phyloP scores from a whole-genome alignment of 2,888 invertebrate species.

The Maniola hyperantus region DNA sequence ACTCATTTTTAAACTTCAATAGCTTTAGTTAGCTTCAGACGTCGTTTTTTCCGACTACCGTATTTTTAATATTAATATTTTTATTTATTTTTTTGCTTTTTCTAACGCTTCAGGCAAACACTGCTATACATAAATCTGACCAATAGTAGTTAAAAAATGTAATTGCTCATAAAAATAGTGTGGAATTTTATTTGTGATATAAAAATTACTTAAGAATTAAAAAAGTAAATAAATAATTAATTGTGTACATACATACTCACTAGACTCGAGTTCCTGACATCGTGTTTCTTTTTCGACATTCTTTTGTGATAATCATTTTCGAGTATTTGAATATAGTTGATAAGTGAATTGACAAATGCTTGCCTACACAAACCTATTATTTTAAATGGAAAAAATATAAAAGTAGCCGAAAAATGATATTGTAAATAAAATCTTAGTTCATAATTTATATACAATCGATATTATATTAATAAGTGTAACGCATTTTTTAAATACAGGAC shows the following conservation, averaged over 20 bases:
- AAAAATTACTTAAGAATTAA: conserved; percentile 56
- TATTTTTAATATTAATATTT: not conserved
- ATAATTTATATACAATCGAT: conserved; percentile 64
- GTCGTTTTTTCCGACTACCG: conserved; percentile 15
- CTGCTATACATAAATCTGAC: conserved; percentile 59
- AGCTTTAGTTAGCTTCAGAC: conserved; percentile 6
- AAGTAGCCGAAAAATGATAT: conserved; percentile 74
- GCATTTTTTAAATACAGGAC: conserved; percentile 66
- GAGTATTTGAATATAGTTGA: conserved; percentile 44
- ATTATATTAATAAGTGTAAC: conserved; percentile 63
- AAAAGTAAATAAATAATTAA: conserved; percentile 25
- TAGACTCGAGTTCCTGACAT: conserved; percentile 63
- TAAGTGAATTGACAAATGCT: conserved; percentile 63
- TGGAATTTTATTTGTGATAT: conserved; percentile 77
- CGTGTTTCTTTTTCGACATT: conserved; percentile 45
- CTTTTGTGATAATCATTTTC: conserved; percentile 50
- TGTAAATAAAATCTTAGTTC: conserved; percentile 73
- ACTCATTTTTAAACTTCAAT: not conserved
- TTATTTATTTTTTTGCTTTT: conserved; percentile 14
- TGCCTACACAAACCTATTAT: conserved; percentile 66
- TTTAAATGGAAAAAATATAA: conserved; percentile 53
- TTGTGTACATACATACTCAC: conserved; percentile 57
- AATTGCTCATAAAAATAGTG: conserved; percentile 77
- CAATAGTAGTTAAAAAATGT: conserved; percentile 71
- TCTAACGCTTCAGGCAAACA: conserved; percentile 38